Percentiles rank a stretch among this genome's conserved stretches.
Conservation (phyloP, 2,113 vertebrate genomes). For the Microtus ochrogaster region DNA sequence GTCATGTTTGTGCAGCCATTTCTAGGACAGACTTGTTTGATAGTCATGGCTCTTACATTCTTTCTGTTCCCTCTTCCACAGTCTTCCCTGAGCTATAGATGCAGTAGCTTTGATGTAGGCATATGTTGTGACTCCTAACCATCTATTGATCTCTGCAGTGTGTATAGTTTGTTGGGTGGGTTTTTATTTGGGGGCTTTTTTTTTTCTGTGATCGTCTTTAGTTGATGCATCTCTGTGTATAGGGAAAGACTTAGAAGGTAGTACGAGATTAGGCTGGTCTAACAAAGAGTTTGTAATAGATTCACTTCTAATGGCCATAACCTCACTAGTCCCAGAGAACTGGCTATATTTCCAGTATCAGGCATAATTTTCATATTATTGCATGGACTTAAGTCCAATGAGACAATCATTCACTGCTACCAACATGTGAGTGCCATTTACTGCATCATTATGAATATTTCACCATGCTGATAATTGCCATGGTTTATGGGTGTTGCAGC, state of each 20-base stretch:
- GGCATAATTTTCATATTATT: neutral
- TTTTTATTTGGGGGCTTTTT: neutral
- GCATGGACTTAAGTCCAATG: too few relatives aligned
- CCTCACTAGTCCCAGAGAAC: neutral
- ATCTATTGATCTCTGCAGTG: neutral
- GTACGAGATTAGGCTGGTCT: too few relatives aligned
- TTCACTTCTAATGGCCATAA: neutral
- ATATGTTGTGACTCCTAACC: neutral
- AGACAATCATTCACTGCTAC: neutral
- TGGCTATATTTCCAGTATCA: neutral
- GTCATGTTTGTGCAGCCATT: neutral
- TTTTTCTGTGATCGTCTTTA: neutral
- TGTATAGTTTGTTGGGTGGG: neutral
- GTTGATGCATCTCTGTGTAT: neutral
- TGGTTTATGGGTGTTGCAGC: neutral
- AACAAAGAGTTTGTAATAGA: neutral
- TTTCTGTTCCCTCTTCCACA: neutral
- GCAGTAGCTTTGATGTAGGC: neutral
- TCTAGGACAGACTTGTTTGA: neutral
- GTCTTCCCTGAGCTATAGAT: neutral
- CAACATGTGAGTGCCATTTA: neutral
- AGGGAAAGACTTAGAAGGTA: neutral
- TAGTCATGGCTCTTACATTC: neutral
- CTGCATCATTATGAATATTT: neutral
- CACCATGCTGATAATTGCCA: neutral